Base-by-base conservation (phyloP, 2,888 invertebrate genomes). In the Metallyticus violacea region DNA sequence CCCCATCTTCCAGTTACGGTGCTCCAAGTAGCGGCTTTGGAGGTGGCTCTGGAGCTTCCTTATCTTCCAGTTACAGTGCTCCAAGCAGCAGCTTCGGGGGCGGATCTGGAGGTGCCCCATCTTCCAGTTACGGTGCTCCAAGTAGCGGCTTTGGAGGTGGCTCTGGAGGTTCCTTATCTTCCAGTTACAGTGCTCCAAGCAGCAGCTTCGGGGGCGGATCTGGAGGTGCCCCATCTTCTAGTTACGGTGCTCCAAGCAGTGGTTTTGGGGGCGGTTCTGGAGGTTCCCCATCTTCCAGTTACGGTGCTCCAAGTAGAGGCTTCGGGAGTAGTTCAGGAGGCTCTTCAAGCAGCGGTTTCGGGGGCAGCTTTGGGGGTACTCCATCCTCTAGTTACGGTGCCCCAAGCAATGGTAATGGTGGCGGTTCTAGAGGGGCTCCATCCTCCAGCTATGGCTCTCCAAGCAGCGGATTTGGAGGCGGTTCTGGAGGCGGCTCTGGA, bases 301-400 rank as follows among this genome's bases (percentile, higher is more conserved):
- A 79, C n/a, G 81, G 40, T 40, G 81, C 81, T 62, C 81, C 81
- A 9, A 62, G 15, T 9, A 27, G 26, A 7, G 81, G 81, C 22
- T 22, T 15, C 7, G 28, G 28, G 9, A 26, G 81, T 30, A 26
- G 81, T 28, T 85, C 81, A 27, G 86, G 85, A 5, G 86, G 25
- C 25, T 85, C 87, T 2, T 81, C 87, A n/a, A 30, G 15, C 9
- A 83, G 80, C 7, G 86, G 87, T 7, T 9, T 15, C 7, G 79
- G 85, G n/a, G 40, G 25, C 9, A n/a, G n/a, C n/a, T n/a, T n/a
- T n/a, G 62, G 26, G 80, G 87, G 25, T 90, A 90, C 85, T 85
- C 90, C 86, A 26, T 88, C 88, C 89, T 91, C 91, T 86, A 92
- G 91, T 85, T 94, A 93, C 88, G 93, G 93, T 6, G 92, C 91